Percentiles rank a stretch among this genome's conserved stretches.
Conservation (phyloP, 2,797 vertebrate genomes). For the Oceanodroma leucorhoa region DNA sequence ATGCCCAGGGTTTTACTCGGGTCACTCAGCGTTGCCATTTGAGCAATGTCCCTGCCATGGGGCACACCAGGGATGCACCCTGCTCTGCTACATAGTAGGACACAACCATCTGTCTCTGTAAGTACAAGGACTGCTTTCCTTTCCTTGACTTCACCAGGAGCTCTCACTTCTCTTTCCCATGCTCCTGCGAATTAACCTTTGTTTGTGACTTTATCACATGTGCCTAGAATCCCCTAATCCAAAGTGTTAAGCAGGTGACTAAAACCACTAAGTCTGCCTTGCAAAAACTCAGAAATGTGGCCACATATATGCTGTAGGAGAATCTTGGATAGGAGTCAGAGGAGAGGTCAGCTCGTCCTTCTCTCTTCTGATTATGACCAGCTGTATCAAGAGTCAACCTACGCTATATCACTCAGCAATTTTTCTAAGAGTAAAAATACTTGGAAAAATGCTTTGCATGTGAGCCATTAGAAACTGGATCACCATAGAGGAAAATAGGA, state of each 20-base stretch:
- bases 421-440: neutral
- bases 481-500: neutral
- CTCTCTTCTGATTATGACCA: neutral
- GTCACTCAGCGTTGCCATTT: neutral
- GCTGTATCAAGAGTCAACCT: neutral
- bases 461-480: neutral
- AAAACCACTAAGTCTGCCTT: neutral
- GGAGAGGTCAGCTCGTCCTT: fast-evolving
- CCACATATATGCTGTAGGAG: neutral
- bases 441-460: neutral
- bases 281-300: neutral
- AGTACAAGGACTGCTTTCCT: neutral
- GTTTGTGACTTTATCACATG: neutral
- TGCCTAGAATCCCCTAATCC: neutral
- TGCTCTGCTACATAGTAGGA: neutral
- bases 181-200: fast-evolving
- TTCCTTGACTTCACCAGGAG: neutral
- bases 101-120: neutral
- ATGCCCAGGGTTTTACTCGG: neutral
- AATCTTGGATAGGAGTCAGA: neutral
- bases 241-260: neutral
- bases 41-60: neutral
- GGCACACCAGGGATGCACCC: fast-evolving
- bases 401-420: neutral
- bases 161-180: neutral